Conservation (phyloP, 2,888 invertebrate species). For the Hyposoter dolosus region DNA sequence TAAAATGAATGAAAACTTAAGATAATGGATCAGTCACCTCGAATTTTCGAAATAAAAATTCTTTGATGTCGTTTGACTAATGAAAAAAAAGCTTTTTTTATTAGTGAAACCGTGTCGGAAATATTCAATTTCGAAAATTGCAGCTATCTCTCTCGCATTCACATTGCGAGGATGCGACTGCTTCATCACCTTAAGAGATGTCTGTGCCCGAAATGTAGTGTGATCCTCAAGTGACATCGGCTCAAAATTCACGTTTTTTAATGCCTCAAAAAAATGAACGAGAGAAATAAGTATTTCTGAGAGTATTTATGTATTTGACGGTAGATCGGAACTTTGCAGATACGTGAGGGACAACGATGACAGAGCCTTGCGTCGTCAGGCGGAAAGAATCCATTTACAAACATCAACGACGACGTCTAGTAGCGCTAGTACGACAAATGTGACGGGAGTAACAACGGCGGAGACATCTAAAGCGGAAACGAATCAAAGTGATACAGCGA, state of each 20-base stretch:
- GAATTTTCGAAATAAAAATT: too few species aligned
- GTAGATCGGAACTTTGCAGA: slow-evolving; percentile 73
- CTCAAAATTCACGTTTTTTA: too few species aligned
- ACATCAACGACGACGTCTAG: slow-evolving; percentile 77
- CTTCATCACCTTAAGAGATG: too few species aligned
- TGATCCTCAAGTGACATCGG: too few species aligned
- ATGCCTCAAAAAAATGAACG: not conserved
- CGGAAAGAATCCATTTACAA: slow-evolving; percentile 88
- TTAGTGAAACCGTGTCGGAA: too few species aligned
- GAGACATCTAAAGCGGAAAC: slow-evolving; percentile 71
- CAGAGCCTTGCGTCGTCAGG: slow-evolving; percentile 90
- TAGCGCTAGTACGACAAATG: slow-evolving; percentile 72
- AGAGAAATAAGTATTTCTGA: slow-evolving; percentile 24
- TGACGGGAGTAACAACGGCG: slow-evolving; percentile 59
- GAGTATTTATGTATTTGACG: slow-evolving; percentile 56
- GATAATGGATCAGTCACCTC: too few species aligned
- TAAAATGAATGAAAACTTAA: not conserved
- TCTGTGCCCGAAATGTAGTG: not conserved
- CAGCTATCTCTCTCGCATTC: too few species aligned
- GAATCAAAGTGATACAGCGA: slow-evolving; percentile 47
- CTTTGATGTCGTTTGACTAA: too few species aligned
- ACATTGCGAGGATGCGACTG: too few species aligned
- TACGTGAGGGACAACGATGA: slow-evolving; percentile 92
- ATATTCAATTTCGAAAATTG: too few species aligned
- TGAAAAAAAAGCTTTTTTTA: too few species aligned